These are phyloP conservation scores for Xenentodon cancila DNA, from an alignment of 2,797 vertebrate genomes.

Conservation along the genomic window DNA sequence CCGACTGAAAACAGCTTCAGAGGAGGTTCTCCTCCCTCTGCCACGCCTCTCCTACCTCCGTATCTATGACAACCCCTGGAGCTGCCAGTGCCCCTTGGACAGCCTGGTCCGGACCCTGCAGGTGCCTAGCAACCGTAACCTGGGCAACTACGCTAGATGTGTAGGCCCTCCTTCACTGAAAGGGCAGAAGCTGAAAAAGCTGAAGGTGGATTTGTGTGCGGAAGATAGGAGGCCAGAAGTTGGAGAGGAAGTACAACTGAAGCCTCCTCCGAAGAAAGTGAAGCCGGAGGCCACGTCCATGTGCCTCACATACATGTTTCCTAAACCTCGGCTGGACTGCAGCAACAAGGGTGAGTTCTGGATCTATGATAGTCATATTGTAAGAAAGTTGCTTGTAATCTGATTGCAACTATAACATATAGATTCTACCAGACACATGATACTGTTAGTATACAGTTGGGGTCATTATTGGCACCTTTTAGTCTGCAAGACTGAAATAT, in stretches of 20 bases:
- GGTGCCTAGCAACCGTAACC: conserved; percentile 91
- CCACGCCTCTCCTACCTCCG: conserved; percentile 91
- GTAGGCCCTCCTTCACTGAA: conserved; percentile 79
- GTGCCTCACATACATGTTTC: conserved; percentile 91
- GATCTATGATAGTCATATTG: no score
- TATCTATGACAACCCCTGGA: conserved; percentile 96
- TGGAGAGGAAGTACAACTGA: conserved; percentile 15
- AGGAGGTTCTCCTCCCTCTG: conserved; percentile 89
- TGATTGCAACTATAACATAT: not conserved
- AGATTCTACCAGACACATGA: no score
- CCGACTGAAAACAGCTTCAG: conserved; percentile 83
- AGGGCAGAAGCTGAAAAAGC: conserved; percentile 87
- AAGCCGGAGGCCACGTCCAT: conserved; percentile 83
- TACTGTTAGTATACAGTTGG: no score
- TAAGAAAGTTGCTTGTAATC: not conserved
- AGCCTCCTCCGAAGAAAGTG: conserved; percentile 32
- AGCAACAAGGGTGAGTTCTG: conserved; percentile 86
- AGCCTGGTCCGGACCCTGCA: conserved; percentile 90
- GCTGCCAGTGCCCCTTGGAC: conserved; percentile 89
- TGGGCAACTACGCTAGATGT: conserved; percentile 94
- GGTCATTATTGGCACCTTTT: no score
- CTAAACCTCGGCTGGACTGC: conserved; percentile 90
- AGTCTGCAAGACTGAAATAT: no score
- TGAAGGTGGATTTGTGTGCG: conserved; percentile 84
- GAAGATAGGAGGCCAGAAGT: conserved; percentile 58